A percentile compares a stretch with the other conserved stretches of the same genome.
Conservation (phyloP, 2,888 invertebrate species). For the Cephus spinipes region DNA sequence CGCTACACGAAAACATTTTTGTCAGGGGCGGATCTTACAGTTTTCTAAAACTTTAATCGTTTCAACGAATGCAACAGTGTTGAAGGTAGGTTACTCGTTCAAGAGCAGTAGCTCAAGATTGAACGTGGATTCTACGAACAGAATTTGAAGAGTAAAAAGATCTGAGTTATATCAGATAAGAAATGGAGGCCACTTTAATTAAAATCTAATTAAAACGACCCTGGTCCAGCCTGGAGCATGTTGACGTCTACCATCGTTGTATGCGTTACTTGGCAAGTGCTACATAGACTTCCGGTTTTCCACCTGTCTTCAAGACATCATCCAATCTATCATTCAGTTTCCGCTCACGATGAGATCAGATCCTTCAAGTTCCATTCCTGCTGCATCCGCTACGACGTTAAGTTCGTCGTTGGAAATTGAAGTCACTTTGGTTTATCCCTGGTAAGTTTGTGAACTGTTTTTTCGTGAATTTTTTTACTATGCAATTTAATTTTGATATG, state of each 20-base stretch:
- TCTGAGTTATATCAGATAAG: not conserved
- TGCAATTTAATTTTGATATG: not conserved
- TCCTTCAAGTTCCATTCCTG: conserved; percentile 17
- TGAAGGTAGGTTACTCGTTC: not conserved
- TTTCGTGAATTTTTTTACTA: not conserved
- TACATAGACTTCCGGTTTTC: conserved; percentile 31
- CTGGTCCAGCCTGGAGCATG: conserved; percentile 18
- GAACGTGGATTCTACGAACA: not conserved
- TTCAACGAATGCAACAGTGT: not conserved
- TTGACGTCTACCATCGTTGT: conserved; percentile 16
- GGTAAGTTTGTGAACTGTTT: not conserved
- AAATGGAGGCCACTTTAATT: not conserved
- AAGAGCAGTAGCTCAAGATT: not conserved
- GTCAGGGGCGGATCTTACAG: conserved; percentile 6
- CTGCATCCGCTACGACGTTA: conserved; percentile 17
- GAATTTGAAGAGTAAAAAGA: not conserved
- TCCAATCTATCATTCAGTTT: conserved; percentile 21
- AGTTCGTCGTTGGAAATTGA: conserved; percentile 9
- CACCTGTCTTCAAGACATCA: conserved; percentile 31
- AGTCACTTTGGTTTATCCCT: not conserved
- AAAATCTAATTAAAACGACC: conserved; percentile 16
- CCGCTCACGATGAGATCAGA: not conserved
- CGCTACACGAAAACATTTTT: conserved; percentile 9
- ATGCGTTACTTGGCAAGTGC: conserved; percentile 33
- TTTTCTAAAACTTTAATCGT: not conserved